These are phyloP conservation scores for Drosophila prosaltans DNA, from an alignment of 1,140 invertebrate species.

Conservation along the genomic window DNA sequence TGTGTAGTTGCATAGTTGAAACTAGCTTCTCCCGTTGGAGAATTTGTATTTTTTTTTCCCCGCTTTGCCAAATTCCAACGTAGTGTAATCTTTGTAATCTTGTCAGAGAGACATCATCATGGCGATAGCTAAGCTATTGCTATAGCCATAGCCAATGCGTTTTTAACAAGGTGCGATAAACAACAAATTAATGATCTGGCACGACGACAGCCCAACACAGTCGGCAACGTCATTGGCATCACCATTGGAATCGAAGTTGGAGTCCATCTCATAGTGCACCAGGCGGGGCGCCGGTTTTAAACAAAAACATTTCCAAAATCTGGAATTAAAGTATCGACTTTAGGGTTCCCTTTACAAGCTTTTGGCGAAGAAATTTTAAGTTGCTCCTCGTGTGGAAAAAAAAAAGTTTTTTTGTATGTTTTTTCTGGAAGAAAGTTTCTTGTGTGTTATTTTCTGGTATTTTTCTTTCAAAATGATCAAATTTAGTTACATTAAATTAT, in stretches of 20 bases:
- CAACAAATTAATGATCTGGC: conserved; percentile 72
- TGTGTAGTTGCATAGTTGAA: too few species aligned
- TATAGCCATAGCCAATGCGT: conserved; percentile 50
- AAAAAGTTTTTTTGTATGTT: too few species aligned
- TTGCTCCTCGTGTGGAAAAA: too few species aligned
- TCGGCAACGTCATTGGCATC: conserved; percentile 21
- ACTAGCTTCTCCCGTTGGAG: too few species aligned
- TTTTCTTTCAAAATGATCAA: too few species aligned
- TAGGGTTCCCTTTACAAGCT: background rate
- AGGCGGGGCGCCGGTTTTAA: conserved; percentile 50
- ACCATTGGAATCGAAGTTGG: conserved; percentile 27
- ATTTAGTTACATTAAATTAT: too few species aligned
- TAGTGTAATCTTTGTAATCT: conserved; percentile 47
- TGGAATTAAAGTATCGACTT: background rate
- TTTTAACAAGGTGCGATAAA: conserved; percentile 81
- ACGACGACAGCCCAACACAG: conserved; percentile 67
- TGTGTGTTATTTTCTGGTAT: too few species aligned
- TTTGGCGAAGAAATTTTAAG: too few species aligned
- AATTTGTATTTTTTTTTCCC: too few species aligned
- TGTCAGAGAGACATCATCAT: conserved; percentile 25
- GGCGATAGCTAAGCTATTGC: conserved; percentile 8
- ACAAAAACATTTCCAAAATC: background rate
- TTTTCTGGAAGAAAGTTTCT: too few species aligned
- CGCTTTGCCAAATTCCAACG: background rate
- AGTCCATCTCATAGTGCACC: conserved; percentile 57